Conservation (phyloP, 1,140 invertebrate genomes). For the Pseudomyrmex dendroicus region DNA sequence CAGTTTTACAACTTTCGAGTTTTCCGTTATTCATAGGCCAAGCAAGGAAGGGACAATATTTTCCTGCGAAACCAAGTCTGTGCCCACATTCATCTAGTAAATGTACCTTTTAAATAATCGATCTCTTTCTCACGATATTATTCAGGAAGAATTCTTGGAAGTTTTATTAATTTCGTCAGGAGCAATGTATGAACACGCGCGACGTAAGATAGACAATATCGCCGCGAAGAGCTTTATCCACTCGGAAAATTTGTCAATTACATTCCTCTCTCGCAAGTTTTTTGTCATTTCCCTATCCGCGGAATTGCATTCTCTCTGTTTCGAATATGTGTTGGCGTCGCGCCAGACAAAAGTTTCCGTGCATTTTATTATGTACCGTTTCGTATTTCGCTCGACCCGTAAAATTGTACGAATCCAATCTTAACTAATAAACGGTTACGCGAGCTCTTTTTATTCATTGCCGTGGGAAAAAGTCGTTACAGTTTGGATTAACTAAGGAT, state of each 20-base stretch:
- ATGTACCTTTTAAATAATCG: slow-evolving; percentile 49
- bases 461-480: too few relatives aligned
- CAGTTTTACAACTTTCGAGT: slow-evolving; percentile 9
- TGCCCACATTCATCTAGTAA: slow-evolving; percentile 43
- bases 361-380: slow-evolving; percentile 11
- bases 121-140: slow-evolving; percentile 30
- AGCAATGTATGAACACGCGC: background rate
- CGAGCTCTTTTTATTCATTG: too few relatives aligned
- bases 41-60: slow-evolving; percentile 14
- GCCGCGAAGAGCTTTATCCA: background rate
- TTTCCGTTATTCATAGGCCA: slow-evolving; percentile 5
- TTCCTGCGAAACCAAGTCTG: background rate
- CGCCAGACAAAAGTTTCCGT: background rate
- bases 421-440: background rate
- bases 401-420: background rate
- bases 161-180: slow-evolving; percentile 14
- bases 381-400: background rate
- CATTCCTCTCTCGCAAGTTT: background rate
- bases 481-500: too few relatives aligned
- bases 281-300: slow-evolving; percentile 19
- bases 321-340: background rate
- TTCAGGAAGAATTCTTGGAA: slow-evolving; percentile 23
- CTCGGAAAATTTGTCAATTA: slow-evolving; percentile 5
- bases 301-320: slow-evolving; percentile 10
- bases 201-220: background rate